Percentiles rank a stretch among this genome's conserved stretches.
Conservation (phyloP, 2,113 vertebrate species). For the Synodontis membranacea region DNA sequence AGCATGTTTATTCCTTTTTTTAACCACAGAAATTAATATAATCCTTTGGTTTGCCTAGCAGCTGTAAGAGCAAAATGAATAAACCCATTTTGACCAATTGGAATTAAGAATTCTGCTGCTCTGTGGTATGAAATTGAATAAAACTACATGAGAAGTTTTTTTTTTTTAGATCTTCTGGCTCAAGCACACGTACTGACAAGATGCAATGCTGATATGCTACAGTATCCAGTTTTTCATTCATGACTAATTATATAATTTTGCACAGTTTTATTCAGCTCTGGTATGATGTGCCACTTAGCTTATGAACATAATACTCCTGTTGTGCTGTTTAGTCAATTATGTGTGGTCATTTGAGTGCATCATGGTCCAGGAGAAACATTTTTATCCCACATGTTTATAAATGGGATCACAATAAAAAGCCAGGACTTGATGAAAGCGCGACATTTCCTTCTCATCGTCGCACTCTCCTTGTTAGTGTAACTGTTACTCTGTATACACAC, state of each 20-base stretch:
- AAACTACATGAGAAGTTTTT: background rate
- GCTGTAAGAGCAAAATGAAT: background rate
- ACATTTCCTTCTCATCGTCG: background rate
- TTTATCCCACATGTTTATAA: background rate
- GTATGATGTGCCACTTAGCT: background rate
- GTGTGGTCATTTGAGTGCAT: background rate
- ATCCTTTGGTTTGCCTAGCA: background rate
- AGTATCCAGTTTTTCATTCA: background rate
- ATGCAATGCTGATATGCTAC: background rate
- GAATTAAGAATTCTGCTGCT: background rate
- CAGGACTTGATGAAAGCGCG: background rate
- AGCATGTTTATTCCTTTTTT: background rate
- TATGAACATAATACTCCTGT: background rate
- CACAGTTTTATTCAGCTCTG: background rate
- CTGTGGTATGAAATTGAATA: background rate
- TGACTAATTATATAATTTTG: background rate
- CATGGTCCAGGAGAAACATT: background rate
- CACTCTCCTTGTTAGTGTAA: background rate
- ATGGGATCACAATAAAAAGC: background rate
- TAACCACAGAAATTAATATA: background rate
- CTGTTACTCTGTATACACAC: background rate
- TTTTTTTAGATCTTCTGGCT: background rate
- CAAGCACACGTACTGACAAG: background rate
- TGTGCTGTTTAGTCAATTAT: background rate
- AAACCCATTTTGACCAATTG: background rate